phyloP scores from a whole-genome alignment of 2,797 vertebrate genomes.

The Scolopax rusticola region DNA sequence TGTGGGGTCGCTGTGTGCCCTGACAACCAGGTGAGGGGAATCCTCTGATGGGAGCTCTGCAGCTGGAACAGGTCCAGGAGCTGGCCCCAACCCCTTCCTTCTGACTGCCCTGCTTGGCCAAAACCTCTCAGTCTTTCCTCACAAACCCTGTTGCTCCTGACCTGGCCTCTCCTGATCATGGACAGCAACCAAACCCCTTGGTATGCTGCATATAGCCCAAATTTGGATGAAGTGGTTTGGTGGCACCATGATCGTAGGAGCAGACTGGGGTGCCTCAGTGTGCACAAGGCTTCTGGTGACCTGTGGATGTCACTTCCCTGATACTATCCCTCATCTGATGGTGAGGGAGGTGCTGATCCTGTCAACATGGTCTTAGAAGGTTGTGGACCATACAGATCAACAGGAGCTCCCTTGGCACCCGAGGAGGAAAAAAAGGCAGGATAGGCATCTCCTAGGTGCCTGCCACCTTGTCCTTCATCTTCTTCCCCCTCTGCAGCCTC shows the following conservation, averaged over 20 bases:
- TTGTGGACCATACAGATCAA: neutral
- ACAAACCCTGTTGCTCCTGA: neutral
- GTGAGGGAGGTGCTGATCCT: neutral
- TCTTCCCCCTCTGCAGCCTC: conserved; percentile 77
- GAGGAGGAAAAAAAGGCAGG: neutral
- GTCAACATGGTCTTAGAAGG: neutral
- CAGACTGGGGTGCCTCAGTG: neutral
- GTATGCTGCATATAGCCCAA: neutral
- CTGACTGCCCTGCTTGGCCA: neutral
- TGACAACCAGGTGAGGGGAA: conserved; percentile 84
- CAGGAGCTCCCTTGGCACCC: neutral
- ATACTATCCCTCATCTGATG: neutral
- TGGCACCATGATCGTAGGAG: fast-evolving
- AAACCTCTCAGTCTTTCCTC: neutral
- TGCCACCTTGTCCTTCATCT: neutral
- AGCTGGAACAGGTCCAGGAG: neutral
- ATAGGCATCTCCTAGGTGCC: neutral
- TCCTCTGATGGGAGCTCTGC: neutral
- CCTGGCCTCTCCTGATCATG: neutral
- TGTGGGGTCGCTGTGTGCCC: conserved; percentile 88
- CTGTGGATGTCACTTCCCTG: fast-evolving
- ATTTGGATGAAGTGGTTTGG: neutral
- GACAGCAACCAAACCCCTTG: neutral
- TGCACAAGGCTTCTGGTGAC: neutral
- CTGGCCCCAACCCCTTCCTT: neutral